Base-by-base conservation (phyloP, 2,888 invertebrate genomes). In the Eupsilia transversa region DNA sequence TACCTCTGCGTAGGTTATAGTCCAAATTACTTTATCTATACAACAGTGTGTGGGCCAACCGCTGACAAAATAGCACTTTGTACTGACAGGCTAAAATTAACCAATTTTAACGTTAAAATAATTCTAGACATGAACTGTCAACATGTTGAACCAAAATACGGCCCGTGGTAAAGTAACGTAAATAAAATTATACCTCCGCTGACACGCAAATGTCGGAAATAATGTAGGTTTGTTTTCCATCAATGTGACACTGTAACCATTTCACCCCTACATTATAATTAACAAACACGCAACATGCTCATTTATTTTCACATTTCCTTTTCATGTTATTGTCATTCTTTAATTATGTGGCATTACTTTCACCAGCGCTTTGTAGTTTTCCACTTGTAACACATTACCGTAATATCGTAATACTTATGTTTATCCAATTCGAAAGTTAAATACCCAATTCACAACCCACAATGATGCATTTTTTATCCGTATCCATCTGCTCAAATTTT, bases 231-330 rank as follows among this genome's bases (percentile, higher is more conserved):
- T 73, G 49, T 78, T 79, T 79, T 79, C 43, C 38, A 46, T 33
- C 59, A 70, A 38, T 60, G 43, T 74, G 73, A 60, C 59, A 67
- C 14, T 54, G 52, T 66, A 33, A 61, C 63, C 27, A 46, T 61
- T 79, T 72, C 52, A 76, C 59, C 68, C 80, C 72, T 64, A 69
- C 56, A 70, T 74, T 65, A 67, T 61, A 79, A 80, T 80, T 67
- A 82, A 80, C 68, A 38, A 14, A 57, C 82, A 82, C 84, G 80
- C 80, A 27, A 83, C 67, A 27, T 35, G 54, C 63, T 68, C 80
- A 66, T 82, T 80, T 67, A 67, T 79, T 57, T 38, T 0, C n/a
- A 27, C 41, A 66, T 72, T 69, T 78, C 27, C 60, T 68, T 54
- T 79, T 69, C n/a, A 73, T 59, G 65, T 59, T 52, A 73, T 46